These are phyloP conservation scores for Dascillus cervinus DNA, from an alignment of 2,888 invertebrate genomes.

Conservation along the genomic window DNA sequence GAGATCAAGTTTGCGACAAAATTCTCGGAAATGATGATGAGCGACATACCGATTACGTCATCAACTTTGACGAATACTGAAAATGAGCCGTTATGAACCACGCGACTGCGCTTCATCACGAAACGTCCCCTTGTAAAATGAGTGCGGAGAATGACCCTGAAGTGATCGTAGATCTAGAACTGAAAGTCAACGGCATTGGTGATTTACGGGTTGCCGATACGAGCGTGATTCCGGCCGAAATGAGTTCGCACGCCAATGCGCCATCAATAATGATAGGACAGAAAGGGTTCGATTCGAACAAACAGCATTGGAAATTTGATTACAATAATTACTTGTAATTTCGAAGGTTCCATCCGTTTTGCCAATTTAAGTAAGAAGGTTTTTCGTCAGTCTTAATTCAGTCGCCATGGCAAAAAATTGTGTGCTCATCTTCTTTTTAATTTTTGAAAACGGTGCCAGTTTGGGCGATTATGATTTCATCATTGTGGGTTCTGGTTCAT, in stretches of 20 bases:
- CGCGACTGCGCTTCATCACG: conserved; percentile 26
- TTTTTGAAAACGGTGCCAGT: too few species aligned
- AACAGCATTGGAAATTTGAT: too few species aligned
- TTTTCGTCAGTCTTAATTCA: too few species aligned
- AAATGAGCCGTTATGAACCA: conserved; percentile 51
- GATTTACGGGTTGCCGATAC: conserved; percentile 59
- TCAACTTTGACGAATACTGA: conserved; percentile 62
- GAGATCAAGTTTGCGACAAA: conserved; percentile 52
- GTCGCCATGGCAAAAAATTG: too few species aligned
- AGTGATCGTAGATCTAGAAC: conserved; percentile 57
- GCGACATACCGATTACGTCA: conserved; percentile 29
- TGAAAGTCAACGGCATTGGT: conserved; percentile 54
- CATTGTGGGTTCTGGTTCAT: conserved; percentile 62
- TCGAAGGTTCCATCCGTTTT: too few species aligned
- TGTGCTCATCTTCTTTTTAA: too few species aligned
- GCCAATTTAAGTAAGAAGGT: too few species aligned
- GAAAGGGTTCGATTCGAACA: too few species aligned
- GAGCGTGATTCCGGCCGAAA: conserved; percentile 57
- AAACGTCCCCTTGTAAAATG: conserved; percentile 62
- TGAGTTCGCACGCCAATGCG: conserved; percentile 61
- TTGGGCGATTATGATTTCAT: conserved; percentile 67
- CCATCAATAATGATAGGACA: conserved; percentile 66
- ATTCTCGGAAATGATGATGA: conserved; percentile 45
- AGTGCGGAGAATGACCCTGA: conserved; percentile 53
- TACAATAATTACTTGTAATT: too few species aligned